phyloP scores from a whole-genome alignment of 2,113 vertebrate genomes.

The Corythaeola cristata region DNA sequence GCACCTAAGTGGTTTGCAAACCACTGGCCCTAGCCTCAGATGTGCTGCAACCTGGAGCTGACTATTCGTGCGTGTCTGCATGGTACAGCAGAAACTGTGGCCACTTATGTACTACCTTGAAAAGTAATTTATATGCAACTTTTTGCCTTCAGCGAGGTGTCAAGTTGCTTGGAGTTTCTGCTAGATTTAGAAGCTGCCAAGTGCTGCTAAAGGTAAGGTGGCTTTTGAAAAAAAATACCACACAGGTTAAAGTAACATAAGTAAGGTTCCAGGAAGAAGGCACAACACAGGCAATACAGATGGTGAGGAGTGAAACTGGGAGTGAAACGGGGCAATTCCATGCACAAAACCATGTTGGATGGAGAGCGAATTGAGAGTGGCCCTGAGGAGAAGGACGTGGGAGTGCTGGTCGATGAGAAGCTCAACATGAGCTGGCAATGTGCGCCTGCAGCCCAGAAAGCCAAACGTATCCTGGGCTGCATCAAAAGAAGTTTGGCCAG shows the following conservation, averaged over 20 bases:
- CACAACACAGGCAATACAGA: background rate
- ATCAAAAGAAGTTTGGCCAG: no score
- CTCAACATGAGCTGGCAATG: no score
- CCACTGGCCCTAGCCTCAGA: background rate
- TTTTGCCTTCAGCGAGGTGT: background rate
- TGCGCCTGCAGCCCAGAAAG: no score
- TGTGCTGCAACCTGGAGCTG: background rate
- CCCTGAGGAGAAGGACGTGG: no score
- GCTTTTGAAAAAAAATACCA: background rate
- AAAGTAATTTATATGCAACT: background rate
- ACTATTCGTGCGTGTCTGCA: accelerated
- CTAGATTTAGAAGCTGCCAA: background rate
- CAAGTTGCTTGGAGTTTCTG: background rate
- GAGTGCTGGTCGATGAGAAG: no score
- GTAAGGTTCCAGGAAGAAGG: background rate
- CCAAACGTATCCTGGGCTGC: no score
- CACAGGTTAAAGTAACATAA: background rate
- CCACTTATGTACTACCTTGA: background rate
- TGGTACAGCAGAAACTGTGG: background rate
- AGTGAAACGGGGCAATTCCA: no score
- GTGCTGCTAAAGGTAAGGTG: background rate
- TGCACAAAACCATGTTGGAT: no score
- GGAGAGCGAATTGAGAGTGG: no score
- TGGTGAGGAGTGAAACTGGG: background rate
- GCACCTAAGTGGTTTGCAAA: background rate